These are phyloP conservation scores for Chironomus riparius DNA, from an alignment of 2,888 invertebrate genomes.

Conservation along the genomic window DNA sequence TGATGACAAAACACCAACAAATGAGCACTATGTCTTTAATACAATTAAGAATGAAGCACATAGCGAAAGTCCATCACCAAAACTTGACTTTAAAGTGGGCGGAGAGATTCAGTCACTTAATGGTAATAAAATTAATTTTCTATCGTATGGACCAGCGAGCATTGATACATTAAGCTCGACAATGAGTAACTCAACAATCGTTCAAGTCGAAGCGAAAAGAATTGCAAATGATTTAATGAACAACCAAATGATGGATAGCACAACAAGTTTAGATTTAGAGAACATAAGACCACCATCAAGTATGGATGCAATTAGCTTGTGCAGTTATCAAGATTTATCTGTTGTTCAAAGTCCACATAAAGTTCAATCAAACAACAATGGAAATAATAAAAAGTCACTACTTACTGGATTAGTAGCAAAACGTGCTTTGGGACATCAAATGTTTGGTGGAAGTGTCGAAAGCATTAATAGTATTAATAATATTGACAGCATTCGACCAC, in stretches of 20 bases:
- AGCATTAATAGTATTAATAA: constrained; percentile 52
- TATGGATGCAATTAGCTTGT: constrained; percentile 55
- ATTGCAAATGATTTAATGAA: constrained; percentile 58
- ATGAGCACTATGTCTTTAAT: constrained; percentile 32
- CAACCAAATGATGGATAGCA: constrained; percentile 49
- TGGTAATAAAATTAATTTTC: constrained; percentile 28
- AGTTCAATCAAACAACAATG: constrained; percentile 42
- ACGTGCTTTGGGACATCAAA: constrained; percentile 53
- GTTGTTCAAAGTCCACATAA: constrained; percentile 35
- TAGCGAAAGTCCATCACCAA: constrained; percentile 13
- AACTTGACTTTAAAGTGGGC: constrained; percentile 37
- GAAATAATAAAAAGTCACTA: constrained; percentile 50
- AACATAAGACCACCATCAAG: constrained; percentile 68
- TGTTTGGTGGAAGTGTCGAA: constrained; percentile 52
- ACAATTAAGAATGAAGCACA: background rate
- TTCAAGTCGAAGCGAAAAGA: constrained; percentile 67
- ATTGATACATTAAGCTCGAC: constrained; percentile 46
- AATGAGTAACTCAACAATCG: constrained; percentile 60
- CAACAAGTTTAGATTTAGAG: constrained; percentile 58
- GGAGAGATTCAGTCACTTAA: constrained; percentile 35
- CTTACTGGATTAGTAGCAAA: constrained; percentile 62
- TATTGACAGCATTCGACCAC: constrained; percentile 73
- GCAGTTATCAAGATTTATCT: constrained; percentile 45
- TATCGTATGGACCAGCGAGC: constrained; percentile 39
- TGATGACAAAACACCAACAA: constrained; percentile 37